Base-by-base conservation (phyloP, 2,113 vertebrate species). In the Callaeas wilsoni region DNA sequence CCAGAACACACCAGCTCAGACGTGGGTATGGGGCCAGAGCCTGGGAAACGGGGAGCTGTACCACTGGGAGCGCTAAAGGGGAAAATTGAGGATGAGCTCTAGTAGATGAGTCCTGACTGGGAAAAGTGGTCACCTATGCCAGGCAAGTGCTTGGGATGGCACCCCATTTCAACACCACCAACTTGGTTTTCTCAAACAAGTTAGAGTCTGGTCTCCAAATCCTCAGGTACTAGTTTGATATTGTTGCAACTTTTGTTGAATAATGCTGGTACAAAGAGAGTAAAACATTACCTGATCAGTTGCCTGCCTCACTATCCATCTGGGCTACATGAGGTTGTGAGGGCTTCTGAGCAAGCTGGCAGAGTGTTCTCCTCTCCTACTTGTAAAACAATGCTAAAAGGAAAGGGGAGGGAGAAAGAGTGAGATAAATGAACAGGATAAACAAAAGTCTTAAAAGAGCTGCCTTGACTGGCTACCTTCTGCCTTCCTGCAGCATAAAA, bases 351-450 rank as follows among this genome's bases (percentile, higher is more conserved):
- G 27, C 23, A 68, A 73, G 20, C 20, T 71, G n/a, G 14, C 6
- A 76, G 25, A 41, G 6, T 3, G 12, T 42, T 67, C 78, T 52
- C 33, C 20, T 52, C 26, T 56, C 30, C 5, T 71, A 2, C 22
- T 22, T 29, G 8, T 63, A 76, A 50, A 84, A 20, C 7, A 59
- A 35, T 3, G 37, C 29, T 37, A 52, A 81, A 63, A 63, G 11
- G 30, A 76, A 65, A 26, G 5, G 0, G 1, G 3, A 52, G 1
- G 8, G 4, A 7, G 7, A 13, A 53, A 39, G 5, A 10, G 3
- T 50, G 44, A 74, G 3, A 27, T 19, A 46, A 74, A 39, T 16
- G 1, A 44, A 60, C 18, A 9, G 4, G 13, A 76, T 41, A 50
- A 87, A 46, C 2, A 4, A 49, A 70, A 55, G 12, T 50, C 55